Evolutionary conservation across 2,797 vertebrate species (phyloP).

Genomic region (Mormyrops attenuatus): DNA sequence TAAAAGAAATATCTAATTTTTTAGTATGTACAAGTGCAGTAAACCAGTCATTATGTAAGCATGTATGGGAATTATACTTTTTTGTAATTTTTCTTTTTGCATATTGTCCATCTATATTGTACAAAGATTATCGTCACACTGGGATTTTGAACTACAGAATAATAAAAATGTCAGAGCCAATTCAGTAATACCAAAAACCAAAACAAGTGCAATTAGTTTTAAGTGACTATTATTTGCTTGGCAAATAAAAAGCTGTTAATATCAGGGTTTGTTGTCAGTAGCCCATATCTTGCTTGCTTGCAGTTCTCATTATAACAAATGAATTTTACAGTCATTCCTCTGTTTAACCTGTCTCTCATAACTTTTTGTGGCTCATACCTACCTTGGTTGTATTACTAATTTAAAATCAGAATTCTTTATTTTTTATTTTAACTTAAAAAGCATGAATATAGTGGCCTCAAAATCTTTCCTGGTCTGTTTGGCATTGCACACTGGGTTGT

Average conservation of each 20-base stretch:
- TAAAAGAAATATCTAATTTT: neutral
- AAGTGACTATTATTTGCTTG: neutral
- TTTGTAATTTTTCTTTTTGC: neutral
- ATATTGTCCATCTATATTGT: neutral
- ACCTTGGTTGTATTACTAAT: neutral
- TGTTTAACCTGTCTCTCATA: neutral
- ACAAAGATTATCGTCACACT: neutral
- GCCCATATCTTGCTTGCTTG: neutral
- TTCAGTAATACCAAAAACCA: neutral
- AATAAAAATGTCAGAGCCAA: neutral
- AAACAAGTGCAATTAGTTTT: neutral
- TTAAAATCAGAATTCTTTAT: neutral
- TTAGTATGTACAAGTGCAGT: neutral
- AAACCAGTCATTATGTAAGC: neutral
- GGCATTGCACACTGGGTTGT: neutral
- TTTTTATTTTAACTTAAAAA: neutral
- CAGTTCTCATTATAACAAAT: neutral
- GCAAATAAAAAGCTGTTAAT: neutral
- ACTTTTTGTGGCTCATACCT: neutral
- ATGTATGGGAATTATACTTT: neutral
- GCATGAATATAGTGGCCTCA: neutral
- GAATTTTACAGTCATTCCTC: neutral
- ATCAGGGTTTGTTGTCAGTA: neutral
- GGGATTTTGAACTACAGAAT: neutral
- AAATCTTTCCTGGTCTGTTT: neutral